These are phyloP conservation scores for Vidua macroura DNA, from an alignment of 2,113 vertebrate species.

Conservation along the genomic window DNA sequence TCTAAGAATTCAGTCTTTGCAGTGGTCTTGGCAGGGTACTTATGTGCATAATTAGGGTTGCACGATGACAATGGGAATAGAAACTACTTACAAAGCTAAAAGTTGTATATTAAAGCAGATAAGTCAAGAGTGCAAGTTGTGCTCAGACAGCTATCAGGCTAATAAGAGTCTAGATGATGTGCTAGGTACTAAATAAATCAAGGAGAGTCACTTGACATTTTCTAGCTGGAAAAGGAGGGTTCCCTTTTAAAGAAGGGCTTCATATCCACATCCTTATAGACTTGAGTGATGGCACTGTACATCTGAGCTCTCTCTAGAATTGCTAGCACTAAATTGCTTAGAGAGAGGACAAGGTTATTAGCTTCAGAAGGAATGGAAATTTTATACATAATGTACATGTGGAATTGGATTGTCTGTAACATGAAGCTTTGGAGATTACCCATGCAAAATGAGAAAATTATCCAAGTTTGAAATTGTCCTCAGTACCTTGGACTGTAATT, in stretches of 20 bases:
- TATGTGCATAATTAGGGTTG: constrained; percentile 4
- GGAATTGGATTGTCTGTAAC: constrained; percentile 71
- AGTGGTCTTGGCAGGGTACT: not conserved
- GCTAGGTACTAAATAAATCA: not conserved
- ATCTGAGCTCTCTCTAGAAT: constrained; percentile 47
- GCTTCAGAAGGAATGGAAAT: constrained; percentile 68
- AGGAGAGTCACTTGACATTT: constrained; percentile 52
- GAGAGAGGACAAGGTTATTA: constrained; percentile 66
- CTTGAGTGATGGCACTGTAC: not conserved
- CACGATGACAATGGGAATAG: not conserved
- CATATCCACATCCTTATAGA: not conserved
- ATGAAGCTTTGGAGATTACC: constrained; percentile 66
- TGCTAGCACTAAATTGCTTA: constrained; percentile 42
- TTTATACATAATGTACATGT: constrained; percentile 60
- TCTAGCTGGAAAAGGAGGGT: constrained; percentile 40
- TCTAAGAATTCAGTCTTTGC: not conserved
- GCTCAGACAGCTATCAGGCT: not conserved
- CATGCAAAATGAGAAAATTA: constrained; percentile 66
- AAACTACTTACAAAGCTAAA: not conserved
- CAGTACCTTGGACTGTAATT: constrained; percentile 62
- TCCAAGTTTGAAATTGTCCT: constrained; percentile 68
- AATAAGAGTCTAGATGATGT: not conserved
- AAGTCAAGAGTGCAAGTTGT: not conserved
- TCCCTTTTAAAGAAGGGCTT: constrained; percentile 31
- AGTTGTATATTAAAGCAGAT: constrained; percentile 9